Percentiles rank a stretch among this genome's conserved stretches.
Evolutionary conservation across 2,888 invertebrate genomes (phyloP).

Genomic region (Trichopria drosophilae): DNA sequence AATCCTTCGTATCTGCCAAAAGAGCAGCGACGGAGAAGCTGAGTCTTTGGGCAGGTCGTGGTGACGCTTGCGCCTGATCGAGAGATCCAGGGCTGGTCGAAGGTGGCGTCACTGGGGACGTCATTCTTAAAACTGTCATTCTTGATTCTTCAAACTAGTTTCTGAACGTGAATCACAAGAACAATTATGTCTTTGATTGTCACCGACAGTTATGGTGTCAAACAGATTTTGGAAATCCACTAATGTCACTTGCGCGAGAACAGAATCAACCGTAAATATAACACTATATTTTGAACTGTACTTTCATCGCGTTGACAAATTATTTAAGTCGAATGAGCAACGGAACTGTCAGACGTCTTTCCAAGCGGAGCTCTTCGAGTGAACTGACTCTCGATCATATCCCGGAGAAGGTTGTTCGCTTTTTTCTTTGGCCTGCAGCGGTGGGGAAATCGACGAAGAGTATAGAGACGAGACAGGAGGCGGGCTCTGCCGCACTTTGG

Average conservation of each 20-base stretch:
- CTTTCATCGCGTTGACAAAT: no score
- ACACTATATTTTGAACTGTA: no score
- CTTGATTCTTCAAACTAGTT: slow-evolving; percentile 25
- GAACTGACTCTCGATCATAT: slow-evolving; percentile 53
- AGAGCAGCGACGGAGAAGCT: slow-evolving; percentile 67
- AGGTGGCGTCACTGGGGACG: slow-evolving; percentile 51
- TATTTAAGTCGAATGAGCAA: not conserved
- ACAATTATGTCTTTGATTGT: no score
- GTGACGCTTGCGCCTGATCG: slow-evolving; percentile 38
- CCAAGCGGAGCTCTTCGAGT: slow-evolving; percentile 54
- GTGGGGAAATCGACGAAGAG: slow-evolving; percentile 21
- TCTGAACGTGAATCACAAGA: no score
- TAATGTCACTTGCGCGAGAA: no score
- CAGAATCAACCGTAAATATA: no score
- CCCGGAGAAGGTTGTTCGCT: slow-evolving; percentile 35
- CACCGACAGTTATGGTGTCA: no score
- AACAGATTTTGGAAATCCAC: no score
- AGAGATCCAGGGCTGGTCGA: slow-evolving; percentile 48
- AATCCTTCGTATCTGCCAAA: slow-evolving; percentile 60
- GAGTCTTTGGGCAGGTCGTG: slow-evolving; percentile 44
- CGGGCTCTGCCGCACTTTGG: no score
- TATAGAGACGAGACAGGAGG: no score
- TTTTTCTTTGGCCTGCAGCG: slow-evolving; percentile 16
- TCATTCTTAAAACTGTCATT: slow-evolving; percentile 57
- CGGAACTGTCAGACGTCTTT: slow-evolving; percentile 37